A percentile compares a stretch with the other conserved stretches of the same genome.
phyloP scores from a whole-genome alignment of 1,140 invertebrate genomes.

The Orius laevigatus region DNA sequence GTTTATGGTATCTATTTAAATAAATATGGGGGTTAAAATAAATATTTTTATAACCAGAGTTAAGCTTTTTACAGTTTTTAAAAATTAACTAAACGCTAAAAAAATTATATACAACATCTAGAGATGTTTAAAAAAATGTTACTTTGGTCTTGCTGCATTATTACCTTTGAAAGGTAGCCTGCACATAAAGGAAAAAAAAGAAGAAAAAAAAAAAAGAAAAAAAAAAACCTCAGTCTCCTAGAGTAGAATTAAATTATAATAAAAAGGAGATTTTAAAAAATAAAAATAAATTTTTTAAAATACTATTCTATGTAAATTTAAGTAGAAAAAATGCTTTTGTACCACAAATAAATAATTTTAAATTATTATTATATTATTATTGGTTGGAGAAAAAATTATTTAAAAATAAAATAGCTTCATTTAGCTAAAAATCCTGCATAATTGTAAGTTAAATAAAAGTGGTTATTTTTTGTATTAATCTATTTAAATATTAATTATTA shows the following conservation, averaged over 20 bases:
- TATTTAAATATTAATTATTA: not conserved
- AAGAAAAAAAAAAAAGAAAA: slow-evolving; percentile 4
- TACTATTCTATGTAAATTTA: too few relatives aligned
- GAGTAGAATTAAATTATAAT: not conserved
- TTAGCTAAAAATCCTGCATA: too few relatives aligned
- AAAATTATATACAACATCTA: slow-evolving; percentile 12
- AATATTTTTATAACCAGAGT: too few relatives aligned
- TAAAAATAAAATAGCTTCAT: too few relatives aligned
- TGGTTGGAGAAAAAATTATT: too few relatives aligned
- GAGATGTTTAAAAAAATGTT: slow-evolving; percentile 12
- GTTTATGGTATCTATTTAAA: slow-evolving; percentile 4
- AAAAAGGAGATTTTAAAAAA: too few relatives aligned
- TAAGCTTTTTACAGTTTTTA: not conserved
- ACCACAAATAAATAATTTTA: too few relatives aligned
- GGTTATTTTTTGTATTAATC: slow-evolving; percentile 4
- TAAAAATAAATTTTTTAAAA: too few relatives aligned
- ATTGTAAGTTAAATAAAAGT: not conserved
- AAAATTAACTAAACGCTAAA: slow-evolving; percentile 6
- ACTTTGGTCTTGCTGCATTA: slow-evolving; percentile 18
- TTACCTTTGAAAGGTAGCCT: slow-evolving; percentile 10
- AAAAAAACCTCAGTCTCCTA: slow-evolving; percentile 15
- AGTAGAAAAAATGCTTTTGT: too few relatives aligned
- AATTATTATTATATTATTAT: too few relatives aligned
- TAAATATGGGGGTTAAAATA: slow-evolving; percentile 3
- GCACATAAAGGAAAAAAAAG: slow-evolving; percentile 7